Evolutionary conservation across 1,140 invertebrate species (phyloP), one percentile per base, ranked within the genome.

Genomic region (Monochamus saltuarius): DNA sequence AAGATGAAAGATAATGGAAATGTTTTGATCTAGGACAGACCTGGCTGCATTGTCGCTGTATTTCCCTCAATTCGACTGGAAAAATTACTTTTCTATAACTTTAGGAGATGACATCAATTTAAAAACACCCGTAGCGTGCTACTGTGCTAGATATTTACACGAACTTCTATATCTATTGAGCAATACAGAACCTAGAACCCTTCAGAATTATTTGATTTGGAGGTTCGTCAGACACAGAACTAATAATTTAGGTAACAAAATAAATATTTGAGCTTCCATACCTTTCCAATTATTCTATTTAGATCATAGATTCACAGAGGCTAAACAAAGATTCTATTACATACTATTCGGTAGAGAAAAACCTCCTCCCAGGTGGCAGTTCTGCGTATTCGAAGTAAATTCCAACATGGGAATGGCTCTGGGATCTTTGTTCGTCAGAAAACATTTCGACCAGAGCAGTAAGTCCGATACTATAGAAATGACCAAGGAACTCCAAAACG

Each of bases 141-240:
- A 89, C 70, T 88, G 89, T 38, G 77, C 87, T 8, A 82, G 82
- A 38, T 94, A 90, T 72, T 78, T 86, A 2, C 78, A 82, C 62
- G 80, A 80, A 67, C 61, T 82, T 14, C 73, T 81, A 1, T 62
- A 71, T 34, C 62, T 82, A 9, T 63, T 82, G 7, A 75, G 75
- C 6, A 74, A 73, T 34, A 82, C 80, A 7, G 64, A 73, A 35
- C 66, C 75, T n/a, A 76, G 76, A 61, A 78, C 82, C 64, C 71
- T 93, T 63, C 80, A 89, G 34, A 90, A 93, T 79, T 90, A 94
- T 78, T 68, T 94, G 46, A 76, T 95, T 10, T 95, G 93, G 92
- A 81, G 92, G 62, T 92, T 95, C 68, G 88, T 95, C 34, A 84
- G 90, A 59, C 89, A 93, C 72, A 81, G 92, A 63, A 86, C 94